Conservation (phyloP, 1,140 invertebrate species). For the Kradibia gibbosae region DNA sequence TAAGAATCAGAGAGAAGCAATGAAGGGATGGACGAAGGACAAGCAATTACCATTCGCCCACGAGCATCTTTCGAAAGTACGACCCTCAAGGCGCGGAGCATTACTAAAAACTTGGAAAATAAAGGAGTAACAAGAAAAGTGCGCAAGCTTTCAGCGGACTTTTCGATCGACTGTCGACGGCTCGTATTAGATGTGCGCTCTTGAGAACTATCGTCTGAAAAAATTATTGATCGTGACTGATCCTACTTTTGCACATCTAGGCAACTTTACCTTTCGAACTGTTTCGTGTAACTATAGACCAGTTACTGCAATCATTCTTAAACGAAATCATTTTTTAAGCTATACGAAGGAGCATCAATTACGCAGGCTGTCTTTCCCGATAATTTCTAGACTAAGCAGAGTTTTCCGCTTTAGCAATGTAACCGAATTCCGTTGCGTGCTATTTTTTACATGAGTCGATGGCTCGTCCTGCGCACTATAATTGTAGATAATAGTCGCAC, state of each 20-base stretch:
- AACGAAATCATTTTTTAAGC: background rate
- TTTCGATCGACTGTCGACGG: background rate
- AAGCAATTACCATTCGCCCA: background rate
- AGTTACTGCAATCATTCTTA: background rate
- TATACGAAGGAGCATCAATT: background rate
- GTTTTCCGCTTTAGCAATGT: slow-evolving; percentile 15
- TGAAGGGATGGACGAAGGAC: background rate
- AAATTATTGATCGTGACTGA: background rate
- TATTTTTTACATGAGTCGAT: slow-evolving; percentile 9
- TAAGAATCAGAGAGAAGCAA: background rate
- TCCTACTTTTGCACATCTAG: too few relatives aligned
- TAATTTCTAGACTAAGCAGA: background rate
- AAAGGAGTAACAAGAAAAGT: too few relatives aligned
- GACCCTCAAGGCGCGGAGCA: background rate
- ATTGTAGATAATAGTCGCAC: background rate
- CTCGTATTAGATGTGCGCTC: background rate
- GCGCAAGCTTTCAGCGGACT: background rate
- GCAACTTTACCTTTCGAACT: too few relatives aligned
- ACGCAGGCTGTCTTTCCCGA: background rate
- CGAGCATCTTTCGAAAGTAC: background rate
- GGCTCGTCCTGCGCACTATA: background rate
- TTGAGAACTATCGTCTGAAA: background rate
- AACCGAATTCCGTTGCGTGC: background rate
- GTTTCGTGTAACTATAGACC: background rate
- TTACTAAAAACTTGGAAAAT: too few relatives aligned